Evolutionary conservation across 2,888 invertebrate genomes (phyloP), one percentile per base, ranked within the genome.

Genomic region (Neelides folsomi): DNA sequence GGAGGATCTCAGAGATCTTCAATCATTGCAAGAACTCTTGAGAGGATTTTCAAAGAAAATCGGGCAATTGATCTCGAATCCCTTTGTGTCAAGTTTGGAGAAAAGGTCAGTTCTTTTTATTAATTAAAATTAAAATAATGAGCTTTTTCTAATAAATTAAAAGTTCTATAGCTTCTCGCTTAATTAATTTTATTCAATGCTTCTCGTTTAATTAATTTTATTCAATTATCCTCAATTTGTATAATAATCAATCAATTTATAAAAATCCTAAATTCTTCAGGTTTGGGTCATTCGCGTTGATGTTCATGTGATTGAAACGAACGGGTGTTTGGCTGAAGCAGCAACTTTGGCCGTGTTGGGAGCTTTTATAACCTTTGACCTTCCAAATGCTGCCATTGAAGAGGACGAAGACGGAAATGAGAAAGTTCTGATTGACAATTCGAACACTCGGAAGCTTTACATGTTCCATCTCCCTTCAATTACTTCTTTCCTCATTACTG

Each of bases 61-160:
- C 45, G 56, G 15, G 63, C 61, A 13, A 48, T 63, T 7, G 63
- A 63, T 45, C 41, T 63, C 44, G 63, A 61, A 38, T 59, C 61
- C 9, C 50, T 63, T 5, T 63, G 63, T 42, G 58, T 63, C n/a
- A 61, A 61, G 34, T 63, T 61, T 57, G 63, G 61, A 13, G 63
- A 63, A 50, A 55, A 60, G 53, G 63, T 63, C 41, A 38, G 51
- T 20, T 36, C 12, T 9, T 36, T 12, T 12, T 39, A 5, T 13
- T 39, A 27, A 5, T 27, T 27, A 27, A 27, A 27, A 27, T 27
- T 27, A 27, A 27, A n/a, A n/a, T n/a, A n/a, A n/a, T n/a, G n/a
- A n/a, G n/a, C n/a, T n/a, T n/a, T n/a, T n/a, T n/a, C n/a, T n/a
- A n/a, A n/a, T n/a, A n/a, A n/a, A n/a, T n/a, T n/a, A n/a, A n/a